phyloP scores from a whole-genome alignment of 2,113 vertebrate species.

The Rutilus rutilus region DNA sequence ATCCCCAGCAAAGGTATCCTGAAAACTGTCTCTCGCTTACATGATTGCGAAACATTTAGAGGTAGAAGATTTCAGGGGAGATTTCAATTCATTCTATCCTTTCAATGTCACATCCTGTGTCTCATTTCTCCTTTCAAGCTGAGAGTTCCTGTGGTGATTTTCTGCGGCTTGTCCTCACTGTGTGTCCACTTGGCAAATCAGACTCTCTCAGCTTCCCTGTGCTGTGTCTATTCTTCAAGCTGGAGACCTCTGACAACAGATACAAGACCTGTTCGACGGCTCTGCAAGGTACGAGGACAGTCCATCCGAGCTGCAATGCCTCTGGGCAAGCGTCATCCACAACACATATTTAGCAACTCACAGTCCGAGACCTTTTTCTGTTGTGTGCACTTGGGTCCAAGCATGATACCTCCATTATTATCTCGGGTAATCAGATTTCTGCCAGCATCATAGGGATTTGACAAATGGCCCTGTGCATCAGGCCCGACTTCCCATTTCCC shows the following conservation, averaged over 20 bases:
- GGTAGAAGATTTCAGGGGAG: slow-evolving; percentile 24
- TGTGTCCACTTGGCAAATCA: slow-evolving; percentile 42
- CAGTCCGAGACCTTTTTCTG: slow-evolving; percentile 23
- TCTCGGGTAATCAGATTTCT: slow-evolving; percentile 56
- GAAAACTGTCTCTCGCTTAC: neutral
- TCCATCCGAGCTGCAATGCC: neutral
- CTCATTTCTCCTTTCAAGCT: slow-evolving; percentile 39
- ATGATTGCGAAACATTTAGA: slow-evolving; percentile 15
- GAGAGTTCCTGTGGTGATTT: slow-evolving; percentile 33
- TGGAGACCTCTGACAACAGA: slow-evolving; percentile 5
- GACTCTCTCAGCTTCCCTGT: neutral
- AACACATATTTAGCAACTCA: slow-evolving; percentile 23
- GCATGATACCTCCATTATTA: slow-evolving; percentile 55
- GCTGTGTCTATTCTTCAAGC: slow-evolving; percentile 6
- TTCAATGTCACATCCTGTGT: slow-evolving; percentile 39
- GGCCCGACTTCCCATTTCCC: slow-evolving; percentile 54
- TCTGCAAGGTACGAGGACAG: neutral
- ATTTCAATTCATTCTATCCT: slow-evolving; percentile 27
- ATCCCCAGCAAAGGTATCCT: neutral
- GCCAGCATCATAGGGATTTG: slow-evolving; percentile 52
- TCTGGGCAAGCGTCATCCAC: neutral
- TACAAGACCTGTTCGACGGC: neutral
- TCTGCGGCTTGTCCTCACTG: neutral
- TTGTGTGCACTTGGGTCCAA: slow-evolving; percentile 25
- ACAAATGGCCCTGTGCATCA: slow-evolving; percentile 58